Percentiles rank a stretch among this genome's conserved stretches.
Conservation (phyloP, 2,113 vertebrate genomes). For the Tenebrosternarchus preto region DNA sequence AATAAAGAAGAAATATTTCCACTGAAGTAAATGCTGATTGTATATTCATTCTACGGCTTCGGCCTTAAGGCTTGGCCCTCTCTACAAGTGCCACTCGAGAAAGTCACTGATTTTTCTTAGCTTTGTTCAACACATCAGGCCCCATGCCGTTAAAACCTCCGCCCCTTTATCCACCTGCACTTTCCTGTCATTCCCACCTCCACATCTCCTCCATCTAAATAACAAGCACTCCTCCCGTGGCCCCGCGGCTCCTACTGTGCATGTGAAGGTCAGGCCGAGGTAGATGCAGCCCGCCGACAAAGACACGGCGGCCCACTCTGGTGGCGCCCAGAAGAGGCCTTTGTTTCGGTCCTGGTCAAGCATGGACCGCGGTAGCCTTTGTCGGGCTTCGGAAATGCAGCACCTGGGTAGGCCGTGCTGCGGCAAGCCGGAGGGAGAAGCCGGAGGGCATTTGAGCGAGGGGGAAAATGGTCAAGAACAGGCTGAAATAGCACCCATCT, state of each 20-base stretch:
- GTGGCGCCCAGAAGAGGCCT: neutral
- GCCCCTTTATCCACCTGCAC: neutral
- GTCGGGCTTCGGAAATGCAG: neutral
- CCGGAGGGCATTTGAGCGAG: neutral
- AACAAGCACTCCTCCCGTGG: slow-evolving; percentile 28
- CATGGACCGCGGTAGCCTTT: neutral
- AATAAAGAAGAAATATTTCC: too few relatives aligned
- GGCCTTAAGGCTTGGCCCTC: neutral
- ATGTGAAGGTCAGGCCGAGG: slow-evolving; percentile 54
- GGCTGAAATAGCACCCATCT: neutral
- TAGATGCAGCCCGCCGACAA: slow-evolving; percentile 29
- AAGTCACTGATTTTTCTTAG: slow-evolving; percentile 37
- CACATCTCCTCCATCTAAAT: slow-evolving; percentile 21
- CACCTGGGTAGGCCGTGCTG: neutral
- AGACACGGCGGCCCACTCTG: neutral
- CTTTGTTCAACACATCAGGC: slow-evolving; percentile 39
- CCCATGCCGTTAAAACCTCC: slow-evolving; percentile 13
- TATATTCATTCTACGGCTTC: neutral
- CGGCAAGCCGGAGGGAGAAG: neutral
- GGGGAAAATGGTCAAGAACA: neutral
- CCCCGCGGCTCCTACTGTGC: slow-evolving; percentile 38
- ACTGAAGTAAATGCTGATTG: too few relatives aligned
- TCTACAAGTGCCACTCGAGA: too few relatives aligned
- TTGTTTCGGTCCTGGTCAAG: slow-evolving; percentile 4
- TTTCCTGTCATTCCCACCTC: neutral